Evolutionary conservation across 2,113 vertebrate species (phyloP).

Genomic region (Peromyscus californicus): DNA sequence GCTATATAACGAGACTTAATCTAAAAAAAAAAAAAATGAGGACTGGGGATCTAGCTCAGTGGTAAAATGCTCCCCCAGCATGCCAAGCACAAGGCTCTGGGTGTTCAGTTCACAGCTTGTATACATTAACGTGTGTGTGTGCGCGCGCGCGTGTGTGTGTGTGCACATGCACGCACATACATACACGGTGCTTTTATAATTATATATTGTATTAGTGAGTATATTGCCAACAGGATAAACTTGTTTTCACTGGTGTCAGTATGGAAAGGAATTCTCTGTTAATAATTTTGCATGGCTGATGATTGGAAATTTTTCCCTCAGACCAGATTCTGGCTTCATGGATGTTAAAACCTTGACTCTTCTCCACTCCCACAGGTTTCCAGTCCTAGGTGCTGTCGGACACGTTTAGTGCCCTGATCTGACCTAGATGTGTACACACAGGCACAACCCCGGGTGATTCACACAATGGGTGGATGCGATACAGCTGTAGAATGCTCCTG

Average conservation of each 20-base stretch:
- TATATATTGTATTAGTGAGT: not conserved
- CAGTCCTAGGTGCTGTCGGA: not conserved
- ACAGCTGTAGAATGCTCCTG: not conserved
- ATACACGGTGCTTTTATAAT: not conserved
- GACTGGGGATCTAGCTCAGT: not conserved
- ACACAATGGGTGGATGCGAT: not conserved
- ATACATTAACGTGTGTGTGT: too few species aligned
- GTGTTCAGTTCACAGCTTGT: not conserved
- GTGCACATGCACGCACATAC: not conserved
- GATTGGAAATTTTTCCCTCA: slow-evolving; percentile 39
- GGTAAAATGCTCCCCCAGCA: not conserved
- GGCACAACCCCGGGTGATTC: slow-evolving; percentile 22
- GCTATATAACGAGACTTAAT: not conserved
- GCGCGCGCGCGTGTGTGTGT: not conserved
- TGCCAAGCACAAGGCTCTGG: not conserved
- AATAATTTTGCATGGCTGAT: not conserved
- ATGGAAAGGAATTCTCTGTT: slow-evolving; percentile 26
- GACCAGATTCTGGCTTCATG: slow-evolving; percentile 24
- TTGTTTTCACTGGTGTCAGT: slow-evolving; percentile 16
- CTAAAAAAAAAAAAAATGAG: too few species aligned
- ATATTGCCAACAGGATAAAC: slow-evolving; percentile 5
- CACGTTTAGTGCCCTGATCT: not conserved
- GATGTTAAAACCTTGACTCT: slow-evolving; percentile 39
- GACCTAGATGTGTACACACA: slow-evolving; percentile 2
- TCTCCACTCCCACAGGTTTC: not conserved